These are phyloP conservation scores for Corbicula japonica DNA, from an alignment of 2,888 invertebrate genomes.

Conservation along the genomic window DNA sequence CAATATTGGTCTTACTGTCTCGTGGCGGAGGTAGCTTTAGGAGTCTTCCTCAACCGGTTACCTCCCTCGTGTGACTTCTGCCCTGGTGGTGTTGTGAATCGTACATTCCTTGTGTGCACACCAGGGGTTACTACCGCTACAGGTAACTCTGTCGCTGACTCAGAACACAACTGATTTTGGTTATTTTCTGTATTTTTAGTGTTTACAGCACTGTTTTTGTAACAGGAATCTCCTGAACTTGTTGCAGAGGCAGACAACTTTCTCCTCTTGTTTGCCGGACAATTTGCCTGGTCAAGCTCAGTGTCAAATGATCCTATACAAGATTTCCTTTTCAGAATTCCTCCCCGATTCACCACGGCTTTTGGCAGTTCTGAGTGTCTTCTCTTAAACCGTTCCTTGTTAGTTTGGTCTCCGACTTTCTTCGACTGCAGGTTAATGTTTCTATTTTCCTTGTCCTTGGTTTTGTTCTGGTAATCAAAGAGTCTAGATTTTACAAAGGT, in stretches of 20 bases:
- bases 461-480: slow-evolving; percentile 51
- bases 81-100: slow-evolving; percentile 65
- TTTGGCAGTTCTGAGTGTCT: slow-evolving; percentile 44
- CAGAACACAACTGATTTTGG: neutral
- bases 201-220: neutral
- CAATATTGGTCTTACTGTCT: too few relatives aligned
- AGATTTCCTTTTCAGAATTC: slow-evolving; percentile 63
- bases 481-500: slow-evolving; percentile 55
- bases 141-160: slow-evolving; percentile 8
- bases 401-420: neutral
- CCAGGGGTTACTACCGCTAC: slow-evolving; percentile 49
- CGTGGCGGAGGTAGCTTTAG: slow-evolving; percentile 29
- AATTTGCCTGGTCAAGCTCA: slow-evolving; percentile 5
- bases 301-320: slow-evolving; percentile 54
- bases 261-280: slow-evolving; percentile 2
- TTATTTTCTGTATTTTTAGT: neutral
- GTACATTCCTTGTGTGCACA: slow-evolving; percentile 55
- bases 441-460: neutral
- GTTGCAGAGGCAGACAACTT: neutral
- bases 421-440: neutral
- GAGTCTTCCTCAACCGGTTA: slow-evolving; percentile 60
- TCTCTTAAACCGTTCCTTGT: slow-evolving; percentile 34
- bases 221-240: neutral
- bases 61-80: neutral
- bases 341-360: slow-evolving; percentile 31